phyloP scores from a whole-genome alignment of 2,113 vertebrate species.

The Odocoileus hemionus region DNA sequence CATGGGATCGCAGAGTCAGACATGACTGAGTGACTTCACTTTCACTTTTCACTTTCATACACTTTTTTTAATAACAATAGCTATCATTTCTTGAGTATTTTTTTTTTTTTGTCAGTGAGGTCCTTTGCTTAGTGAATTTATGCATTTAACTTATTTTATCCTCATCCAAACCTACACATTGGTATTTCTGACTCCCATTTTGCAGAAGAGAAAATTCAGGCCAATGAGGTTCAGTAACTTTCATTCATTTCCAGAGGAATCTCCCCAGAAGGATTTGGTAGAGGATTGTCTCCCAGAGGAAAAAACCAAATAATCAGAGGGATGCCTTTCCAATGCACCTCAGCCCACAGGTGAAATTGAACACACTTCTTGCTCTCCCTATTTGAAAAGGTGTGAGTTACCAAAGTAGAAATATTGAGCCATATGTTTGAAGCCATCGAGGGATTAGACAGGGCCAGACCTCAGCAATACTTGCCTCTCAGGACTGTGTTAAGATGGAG shows the following conservation, averaged over 20 bases:
- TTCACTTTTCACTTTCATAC: background rate
- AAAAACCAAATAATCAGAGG: background rate
- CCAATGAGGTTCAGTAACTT: background rate
- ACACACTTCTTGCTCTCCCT: background rate
- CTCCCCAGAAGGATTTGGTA: background rate
- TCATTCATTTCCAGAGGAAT: background rate
- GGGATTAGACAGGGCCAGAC: background rate
- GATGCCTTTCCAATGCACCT: background rate
- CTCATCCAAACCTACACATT: background rate
- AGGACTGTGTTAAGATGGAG: background rate
- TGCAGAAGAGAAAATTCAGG: background rate
- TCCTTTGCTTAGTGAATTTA: background rate
- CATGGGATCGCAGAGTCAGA: background rate
- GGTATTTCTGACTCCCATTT: background rate
- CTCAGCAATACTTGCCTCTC: background rate
- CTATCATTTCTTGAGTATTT: background rate
- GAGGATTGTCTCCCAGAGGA: background rate
- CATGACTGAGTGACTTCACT: background rate
- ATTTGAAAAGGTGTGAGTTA: background rate
- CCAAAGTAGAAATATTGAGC: background rate
- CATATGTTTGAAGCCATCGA: background rate
- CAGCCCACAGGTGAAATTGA: background rate
- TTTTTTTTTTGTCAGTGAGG: background rate
- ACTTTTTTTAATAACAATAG: background rate
- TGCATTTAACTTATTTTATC: background rate